phyloP scores from a whole-genome alignment of 2,797 vertebrate species.

The Sitta carolinensis region DNA sequence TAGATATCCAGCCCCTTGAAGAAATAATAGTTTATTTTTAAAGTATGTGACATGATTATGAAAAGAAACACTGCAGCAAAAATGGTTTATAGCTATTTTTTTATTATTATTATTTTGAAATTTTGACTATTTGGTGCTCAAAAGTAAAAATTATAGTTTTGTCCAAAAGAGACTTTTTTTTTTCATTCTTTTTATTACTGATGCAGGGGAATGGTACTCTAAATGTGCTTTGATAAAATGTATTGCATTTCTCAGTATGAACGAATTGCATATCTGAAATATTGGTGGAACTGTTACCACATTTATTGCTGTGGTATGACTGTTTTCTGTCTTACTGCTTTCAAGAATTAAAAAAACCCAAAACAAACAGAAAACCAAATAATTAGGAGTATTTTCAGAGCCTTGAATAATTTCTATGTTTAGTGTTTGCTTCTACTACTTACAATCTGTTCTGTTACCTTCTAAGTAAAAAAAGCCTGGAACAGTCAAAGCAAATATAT shows the following conservation, averaged over 20 bases:
- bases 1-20: background rate
- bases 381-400: background rate
- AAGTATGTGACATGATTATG: background rate
- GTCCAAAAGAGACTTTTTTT: background rate
- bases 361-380: background rate
- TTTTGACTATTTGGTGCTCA: background rate
- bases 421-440: background rate
- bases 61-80: background rate
- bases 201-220: background rate
- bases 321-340: background rate
- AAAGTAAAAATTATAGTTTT: background rate
- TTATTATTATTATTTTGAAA: background rate
- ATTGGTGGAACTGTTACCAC: background rate
- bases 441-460: background rate
- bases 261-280: background rate
- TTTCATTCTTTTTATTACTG: background rate
- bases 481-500: background rate
- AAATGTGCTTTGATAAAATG: background rate
- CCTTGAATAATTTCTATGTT: background rate
- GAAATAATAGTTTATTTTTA: background rate
- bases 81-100: background rate
- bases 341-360: background rate
- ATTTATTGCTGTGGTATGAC: background rate
- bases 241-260: background rate
- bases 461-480: background rate